A percentile compares a stretch with the other conserved stretches of the same genome.
Conservation (phyloP, 2,888 invertebrate species). For the Morinoia aosen region DNA sequence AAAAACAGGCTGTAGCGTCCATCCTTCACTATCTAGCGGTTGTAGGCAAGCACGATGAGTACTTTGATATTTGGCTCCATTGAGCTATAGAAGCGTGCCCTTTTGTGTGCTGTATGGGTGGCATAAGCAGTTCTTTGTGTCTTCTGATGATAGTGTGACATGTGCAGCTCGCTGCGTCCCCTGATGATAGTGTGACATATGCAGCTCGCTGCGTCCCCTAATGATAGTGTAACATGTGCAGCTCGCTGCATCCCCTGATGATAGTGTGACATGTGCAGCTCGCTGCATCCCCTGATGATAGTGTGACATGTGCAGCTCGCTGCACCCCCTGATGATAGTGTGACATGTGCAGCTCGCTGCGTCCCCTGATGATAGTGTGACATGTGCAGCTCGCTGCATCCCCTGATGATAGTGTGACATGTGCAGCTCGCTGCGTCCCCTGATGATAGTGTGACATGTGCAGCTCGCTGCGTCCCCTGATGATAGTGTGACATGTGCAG, state of each 20-base stretch:
- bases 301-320: not conserved
- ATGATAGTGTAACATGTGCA: not conserved
- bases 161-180: too few relatives aligned
- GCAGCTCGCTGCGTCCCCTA: too few relatives aligned
- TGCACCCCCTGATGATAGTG: not conserved
- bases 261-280: too few relatives aligned
- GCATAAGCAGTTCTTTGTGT: not conserved
- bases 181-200: not conserved
- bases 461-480: not conserved
- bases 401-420: not conserved
- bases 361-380: too few relatives aligned
- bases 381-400: not conserved
- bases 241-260: not conserved
- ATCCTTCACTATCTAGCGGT: not conserved
- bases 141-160: too few relatives aligned
- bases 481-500: too few relatives aligned
- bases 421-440: too few relatives aligned
- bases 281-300: too few relatives aligned
- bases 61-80: not conserved
- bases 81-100: not conserved
- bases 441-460: not conserved
- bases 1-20: not conserved
- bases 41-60: too few relatives aligned
- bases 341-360: too few relatives aligned
- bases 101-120: not conserved